These are phyloP conservation scores for Iguana delicatissima DNA, from an alignment of 2,797 vertebrate species.

Conservation along the genomic window DNA sequence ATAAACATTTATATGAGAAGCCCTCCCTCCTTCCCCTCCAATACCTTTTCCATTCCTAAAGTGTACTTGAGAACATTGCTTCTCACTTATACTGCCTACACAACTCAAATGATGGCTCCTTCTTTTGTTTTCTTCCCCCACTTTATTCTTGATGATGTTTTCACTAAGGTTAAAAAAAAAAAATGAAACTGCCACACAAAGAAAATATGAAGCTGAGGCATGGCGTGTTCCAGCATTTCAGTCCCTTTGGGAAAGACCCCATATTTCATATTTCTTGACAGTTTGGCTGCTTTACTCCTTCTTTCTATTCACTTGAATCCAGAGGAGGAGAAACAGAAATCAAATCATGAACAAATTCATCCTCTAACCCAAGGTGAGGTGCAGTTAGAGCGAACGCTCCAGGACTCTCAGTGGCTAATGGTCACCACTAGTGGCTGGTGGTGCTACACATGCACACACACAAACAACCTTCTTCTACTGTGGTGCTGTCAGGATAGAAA, in stretches of 20 bases:
- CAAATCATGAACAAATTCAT: neutral
- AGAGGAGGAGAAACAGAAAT: neutral
- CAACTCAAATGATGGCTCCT: neutral
- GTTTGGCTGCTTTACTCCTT: neutral
- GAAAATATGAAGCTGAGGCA: neutral
- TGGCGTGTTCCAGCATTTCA: neutral
- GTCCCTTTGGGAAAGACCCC: neutral
- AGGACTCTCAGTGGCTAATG: no score
- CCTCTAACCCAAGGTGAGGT: neutral
- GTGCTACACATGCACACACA: no score
- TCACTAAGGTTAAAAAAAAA: neutral
- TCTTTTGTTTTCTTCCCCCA: neutral
- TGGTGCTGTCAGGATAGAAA: no score
- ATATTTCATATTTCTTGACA: constrained; percentile 13
- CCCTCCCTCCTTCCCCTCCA: neutral
- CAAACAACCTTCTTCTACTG: no score
- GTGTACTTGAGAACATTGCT: neutral
- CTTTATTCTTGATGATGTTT: neutral
- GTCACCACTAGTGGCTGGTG: no score
- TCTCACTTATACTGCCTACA: neutral
- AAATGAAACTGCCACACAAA: neutral
- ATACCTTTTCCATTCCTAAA: neutral
- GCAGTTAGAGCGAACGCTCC: no score
- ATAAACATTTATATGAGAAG: neutral
- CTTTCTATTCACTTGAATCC: neutral